Conservation (phyloP, 2,113 vertebrate genomes). For the Ictidomys tridecemlineatus region DNA sequence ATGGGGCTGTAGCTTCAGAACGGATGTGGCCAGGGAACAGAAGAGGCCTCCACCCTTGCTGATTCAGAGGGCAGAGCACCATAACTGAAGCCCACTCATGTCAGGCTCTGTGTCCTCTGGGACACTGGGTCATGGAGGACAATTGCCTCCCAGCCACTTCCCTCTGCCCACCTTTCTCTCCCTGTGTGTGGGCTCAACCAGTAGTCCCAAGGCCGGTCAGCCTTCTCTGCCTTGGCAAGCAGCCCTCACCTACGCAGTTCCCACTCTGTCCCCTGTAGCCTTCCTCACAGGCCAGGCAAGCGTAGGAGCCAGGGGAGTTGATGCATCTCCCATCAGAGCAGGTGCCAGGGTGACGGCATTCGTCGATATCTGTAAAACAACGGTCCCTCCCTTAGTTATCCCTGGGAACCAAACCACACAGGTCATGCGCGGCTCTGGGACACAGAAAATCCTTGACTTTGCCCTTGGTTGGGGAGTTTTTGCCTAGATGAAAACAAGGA, state of each 20-base stretch:
- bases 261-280: slow-evolving; percentile 89
- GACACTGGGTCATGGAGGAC: neutral
- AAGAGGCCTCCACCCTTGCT: slow-evolving; percentile 18
- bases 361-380: slow-evolving; percentile 91
- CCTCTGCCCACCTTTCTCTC: slow-evolving; percentile 13
- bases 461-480: slow-evolving; percentile 8
- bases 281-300: slow-evolving; percentile 91
- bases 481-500: slow-evolving; percentile 36
- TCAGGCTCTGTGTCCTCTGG: neutral
- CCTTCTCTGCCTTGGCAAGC: neutral
- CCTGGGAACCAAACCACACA: neutral
- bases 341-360: slow-evolving; percentile 90
- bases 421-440: neutral
- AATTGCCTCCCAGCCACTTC: neutral
- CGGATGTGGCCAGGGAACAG: neutral
- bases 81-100: slow-evolving; percentile 5
- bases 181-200: neutral
- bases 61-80: slow-evolving; percentile 60
- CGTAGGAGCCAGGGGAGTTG: slow-evolving; percentile 92
- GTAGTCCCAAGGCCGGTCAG: neutral
- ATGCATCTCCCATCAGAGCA: slow-evolving; percentile 90
- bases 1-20: neutral
- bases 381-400: slow-evolving; percentile 58
- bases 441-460: slow-evolving; percentile 7
- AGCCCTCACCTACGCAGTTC: slow-evolving; percentile 92